phyloP scores from a whole-genome alignment of 2,888 invertebrate species.

The Mimachlamys varia region DNA sequence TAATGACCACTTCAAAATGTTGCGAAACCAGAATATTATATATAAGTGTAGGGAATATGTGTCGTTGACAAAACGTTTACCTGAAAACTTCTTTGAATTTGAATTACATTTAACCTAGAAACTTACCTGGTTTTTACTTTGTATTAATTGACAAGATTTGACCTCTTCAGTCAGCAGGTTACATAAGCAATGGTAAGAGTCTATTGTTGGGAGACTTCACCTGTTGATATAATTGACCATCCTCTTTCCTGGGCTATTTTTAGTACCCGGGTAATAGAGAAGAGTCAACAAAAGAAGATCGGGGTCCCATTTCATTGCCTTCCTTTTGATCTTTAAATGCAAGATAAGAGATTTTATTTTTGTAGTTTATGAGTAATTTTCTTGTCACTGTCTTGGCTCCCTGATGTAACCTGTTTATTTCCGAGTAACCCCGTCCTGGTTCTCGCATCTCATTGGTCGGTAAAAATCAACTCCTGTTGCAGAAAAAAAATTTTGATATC shows the following conservation, averaged over 20 bases:
- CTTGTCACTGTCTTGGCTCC: background rate
- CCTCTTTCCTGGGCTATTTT: background rate
- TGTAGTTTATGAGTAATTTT: constrained; percentile 31
- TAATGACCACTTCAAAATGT: no score
- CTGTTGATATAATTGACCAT: background rate
- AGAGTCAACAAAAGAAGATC: background rate
- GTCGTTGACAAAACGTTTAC: no score
- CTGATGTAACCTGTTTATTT: background rate
- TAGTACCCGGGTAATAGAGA: background rate
- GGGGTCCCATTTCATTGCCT: background rate
- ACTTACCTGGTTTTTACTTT: background rate
- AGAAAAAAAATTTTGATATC: background rate
- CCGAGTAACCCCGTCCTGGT: background rate
- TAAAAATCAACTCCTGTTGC: background rate
- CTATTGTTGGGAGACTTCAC: background rate
- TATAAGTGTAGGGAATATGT: no score
- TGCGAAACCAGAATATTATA: no score
- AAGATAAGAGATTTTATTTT: constrained; percentile 23
- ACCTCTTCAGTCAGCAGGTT: background rate
- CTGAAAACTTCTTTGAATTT: no score
- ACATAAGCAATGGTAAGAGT: background rate
- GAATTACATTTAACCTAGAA: no score
- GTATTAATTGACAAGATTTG: background rate
- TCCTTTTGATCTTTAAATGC: background rate
- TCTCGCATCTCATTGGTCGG: background rate